Evolutionary conservation across 2,888 invertebrate genomes (phyloP).

Genomic region (Hetaerina titia): DNA sequence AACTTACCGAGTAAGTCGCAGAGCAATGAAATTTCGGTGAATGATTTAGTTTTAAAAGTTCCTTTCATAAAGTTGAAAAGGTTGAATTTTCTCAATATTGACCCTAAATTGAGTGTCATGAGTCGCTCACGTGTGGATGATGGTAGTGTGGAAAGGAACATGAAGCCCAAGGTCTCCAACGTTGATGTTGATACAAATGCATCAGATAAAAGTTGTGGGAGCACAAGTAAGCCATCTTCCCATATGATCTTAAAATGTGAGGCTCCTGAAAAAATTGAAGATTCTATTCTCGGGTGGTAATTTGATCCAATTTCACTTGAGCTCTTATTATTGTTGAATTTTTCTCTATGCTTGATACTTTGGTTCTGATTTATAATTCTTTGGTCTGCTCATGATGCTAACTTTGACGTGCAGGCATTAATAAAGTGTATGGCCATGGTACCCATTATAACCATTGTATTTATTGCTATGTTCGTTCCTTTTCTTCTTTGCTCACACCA

Average conservation of each 20-base stretch:
- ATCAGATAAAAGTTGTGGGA: neutral
- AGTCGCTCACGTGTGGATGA: neutral
- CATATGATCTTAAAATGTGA: neutral
- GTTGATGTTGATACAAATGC: neutral
- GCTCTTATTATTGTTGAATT: neutral
- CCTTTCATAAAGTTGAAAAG: constrained; percentile 36
- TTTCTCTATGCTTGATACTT: neutral
- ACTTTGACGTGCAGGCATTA: neutral
- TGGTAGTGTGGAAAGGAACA: neutral
- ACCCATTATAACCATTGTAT: too few species aligned
- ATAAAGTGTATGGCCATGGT: neutral
- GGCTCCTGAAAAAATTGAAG: neutral
- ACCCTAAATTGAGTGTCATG: neutral
- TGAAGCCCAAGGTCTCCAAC: too few species aligned
- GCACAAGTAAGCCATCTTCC: neutral
- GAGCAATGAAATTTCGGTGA: neutral
- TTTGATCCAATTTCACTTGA: neutral
- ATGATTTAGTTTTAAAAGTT: constrained; percentile 48
- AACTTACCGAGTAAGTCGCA: neutral
- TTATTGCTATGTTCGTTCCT: too few species aligned
- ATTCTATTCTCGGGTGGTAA: neutral
- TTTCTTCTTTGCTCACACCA: too few species aligned
- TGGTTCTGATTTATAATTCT: neutral
- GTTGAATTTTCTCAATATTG: neutral
- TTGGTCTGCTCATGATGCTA: neutral